Evolutionary conservation across 2,113 vertebrate species (phyloP), one percentile per base, ranked within the genome.

Genomic region (Pandion haliaetus): DNA sequence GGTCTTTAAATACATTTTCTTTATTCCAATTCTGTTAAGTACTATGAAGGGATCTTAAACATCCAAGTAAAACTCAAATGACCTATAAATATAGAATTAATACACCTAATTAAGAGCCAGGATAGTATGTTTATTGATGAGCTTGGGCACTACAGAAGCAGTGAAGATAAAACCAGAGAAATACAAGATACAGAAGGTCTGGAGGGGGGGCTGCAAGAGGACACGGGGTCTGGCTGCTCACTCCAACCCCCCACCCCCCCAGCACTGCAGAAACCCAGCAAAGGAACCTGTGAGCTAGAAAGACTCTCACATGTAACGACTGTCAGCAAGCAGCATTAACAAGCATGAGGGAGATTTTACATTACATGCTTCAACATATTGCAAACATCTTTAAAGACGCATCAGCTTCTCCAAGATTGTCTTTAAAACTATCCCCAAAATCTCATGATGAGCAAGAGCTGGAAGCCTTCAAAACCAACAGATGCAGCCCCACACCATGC

Each of bases 211-310:
- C 16, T 69, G 66, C 44, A 45, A 26, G 38, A 57, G 61, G 65
- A 38, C 54, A 20, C 0, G 0, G 36, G 42, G 24, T 28, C 16
- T 23, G 13, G 25, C 14, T 45, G 50, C 42, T 47, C 1, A 0
- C 18, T 49, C 14, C 65, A 16, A 78, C 44, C 14, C 2, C 40
- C 26, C 36, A 4, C 49, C 25, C 14, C 32, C 21, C 26, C 10
- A 2, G 47, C 26, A 26, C 78, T 19, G 31, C 47, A 58, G 55
- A 40, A 50, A 57, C 18, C 13, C 80, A 11, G 36, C 3, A 2
- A 34, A 65, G 45, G 72, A 57, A 34, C 24, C 25, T 5, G 1
- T 3, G 36, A 47, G 52, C 55, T 65, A 40, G 65, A 42, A 54
- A 20, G 40, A 14, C 26, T 38, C 49, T n/a, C 29, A 10, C 16